Percentiles rank a stretch among this genome's conserved stretches.
These are phyloP conservation scores for Lethenteron camtschaticum DNA, from an alignment of 2,113 vertebrate genomes.

Conservation along the genomic window DNA sequence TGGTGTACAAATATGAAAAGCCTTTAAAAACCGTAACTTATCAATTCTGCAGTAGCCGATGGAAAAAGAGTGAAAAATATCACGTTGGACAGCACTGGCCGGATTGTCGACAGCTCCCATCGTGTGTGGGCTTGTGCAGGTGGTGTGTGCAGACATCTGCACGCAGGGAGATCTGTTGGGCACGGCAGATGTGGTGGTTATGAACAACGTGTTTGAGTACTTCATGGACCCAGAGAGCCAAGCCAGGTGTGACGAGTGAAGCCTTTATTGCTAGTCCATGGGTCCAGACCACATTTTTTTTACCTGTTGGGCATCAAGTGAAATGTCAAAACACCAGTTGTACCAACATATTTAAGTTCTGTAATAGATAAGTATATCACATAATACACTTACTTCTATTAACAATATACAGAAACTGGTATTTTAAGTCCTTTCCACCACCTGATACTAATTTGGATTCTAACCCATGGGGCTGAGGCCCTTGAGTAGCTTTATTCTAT, in stretches of 20 bases:
- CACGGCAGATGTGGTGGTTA: conserved; percentile 48
- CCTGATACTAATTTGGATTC: too few relatives aligned
- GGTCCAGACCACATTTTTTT: not conserved
- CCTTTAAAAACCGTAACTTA: not conserved
- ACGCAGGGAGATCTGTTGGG: conserved; percentile 43
- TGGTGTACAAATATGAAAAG: not conserved
- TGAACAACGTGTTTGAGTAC: conserved; percentile 93
- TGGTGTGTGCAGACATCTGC: conserved; percentile 50
- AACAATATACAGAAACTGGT: not conserved
- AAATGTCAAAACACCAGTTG: not conserved
- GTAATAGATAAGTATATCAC: not conserved
- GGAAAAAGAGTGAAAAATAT: not conserved
- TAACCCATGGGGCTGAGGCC: too few relatives aligned
- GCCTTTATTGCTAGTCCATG: not conserved
- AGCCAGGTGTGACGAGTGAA: conserved; percentile 27
- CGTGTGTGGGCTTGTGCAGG: conserved; percentile 24
- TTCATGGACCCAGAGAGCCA: conserved; percentile 56
- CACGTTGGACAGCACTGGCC: too few relatives aligned
- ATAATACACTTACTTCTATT: not conserved
- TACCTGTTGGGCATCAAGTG: not conserved
- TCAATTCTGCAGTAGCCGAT: not conserved
- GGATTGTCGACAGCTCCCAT: not conserved
- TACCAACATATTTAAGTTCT: not conserved
- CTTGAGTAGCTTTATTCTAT: too few relatives aligned
- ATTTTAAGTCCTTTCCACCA: not conserved